These are phyloP conservation scores for Sphaerophoria taeniata DNA, from an alignment of 2,888 invertebrate species.

Conservation along the genomic window DNA sequence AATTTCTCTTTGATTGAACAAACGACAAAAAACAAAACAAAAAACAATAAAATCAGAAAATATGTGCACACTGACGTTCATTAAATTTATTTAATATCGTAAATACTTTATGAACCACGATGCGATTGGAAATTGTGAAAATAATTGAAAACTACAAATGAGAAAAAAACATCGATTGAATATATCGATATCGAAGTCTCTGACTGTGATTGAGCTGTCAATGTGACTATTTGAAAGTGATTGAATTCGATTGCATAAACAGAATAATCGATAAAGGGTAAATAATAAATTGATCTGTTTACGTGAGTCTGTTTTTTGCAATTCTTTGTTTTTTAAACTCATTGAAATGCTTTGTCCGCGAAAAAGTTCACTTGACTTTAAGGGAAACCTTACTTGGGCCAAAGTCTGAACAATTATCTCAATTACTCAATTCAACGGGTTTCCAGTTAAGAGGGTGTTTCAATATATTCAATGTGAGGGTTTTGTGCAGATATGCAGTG, in stretches of 20 bases:
- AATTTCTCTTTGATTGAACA: slow-evolving; percentile 38
- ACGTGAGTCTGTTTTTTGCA: background rate
- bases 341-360: no score
- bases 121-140: background rate
- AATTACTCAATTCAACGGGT: no score
- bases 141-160: background rate
- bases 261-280: background rate
- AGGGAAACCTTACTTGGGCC: no score
- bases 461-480: no score
- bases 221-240: slow-evolving; percentile 2
- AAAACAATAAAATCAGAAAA: background rate
- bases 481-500: no score
- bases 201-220: background rate
- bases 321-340: background rate
- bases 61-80: background rate
- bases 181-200: background rate
- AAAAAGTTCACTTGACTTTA: no score
- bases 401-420: no score
- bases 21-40: background rate
- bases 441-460: no score
- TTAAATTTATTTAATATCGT: slow-evolving; percentile 32
- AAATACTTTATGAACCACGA: slow-evolving; percentile 7
- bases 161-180: background rate
- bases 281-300: background rate
- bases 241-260: slow-evolving; percentile 6